Percentiles rank a stretch among this genome's conserved stretches.
Conservation (phyloP, 2,113 vertebrate species). For the Oncorhynchus masou region DNA sequence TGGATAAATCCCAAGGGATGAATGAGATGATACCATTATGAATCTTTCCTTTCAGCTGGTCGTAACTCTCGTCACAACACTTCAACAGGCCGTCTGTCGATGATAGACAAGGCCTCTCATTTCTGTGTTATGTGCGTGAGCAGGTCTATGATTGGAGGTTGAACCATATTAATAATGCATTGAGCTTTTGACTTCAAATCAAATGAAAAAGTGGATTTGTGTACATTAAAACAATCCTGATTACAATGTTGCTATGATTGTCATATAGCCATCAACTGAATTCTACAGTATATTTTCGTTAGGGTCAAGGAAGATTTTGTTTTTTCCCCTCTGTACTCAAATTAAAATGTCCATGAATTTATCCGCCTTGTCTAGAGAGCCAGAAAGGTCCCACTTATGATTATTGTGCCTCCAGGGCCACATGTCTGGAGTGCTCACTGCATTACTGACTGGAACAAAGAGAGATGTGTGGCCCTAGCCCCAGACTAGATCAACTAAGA, state of each 20-base stretch:
- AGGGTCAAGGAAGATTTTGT: constrained; percentile 23
- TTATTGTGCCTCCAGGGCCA: constrained; percentile 13
- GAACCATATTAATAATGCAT: not conserved
- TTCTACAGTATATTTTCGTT: not conserved
- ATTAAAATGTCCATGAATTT: constrained; percentile 58
- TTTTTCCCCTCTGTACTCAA: constrained; percentile 38
- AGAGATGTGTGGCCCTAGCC: constrained; percentile 54
- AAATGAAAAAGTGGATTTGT: not conserved
- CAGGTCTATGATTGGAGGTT: not conserved
- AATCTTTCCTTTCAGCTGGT: constrained; percentile 42
- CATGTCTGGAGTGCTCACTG: constrained; percentile 43
- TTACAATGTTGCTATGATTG: not conserved
- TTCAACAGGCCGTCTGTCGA: constrained; percentile 28
- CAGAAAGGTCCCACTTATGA: constrained; percentile 38
- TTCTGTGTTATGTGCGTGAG: not conserved
- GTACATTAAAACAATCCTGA: not conserved
- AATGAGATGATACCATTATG: not conserved
- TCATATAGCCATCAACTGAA: not conserved
- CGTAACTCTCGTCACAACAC: constrained; percentile 35
- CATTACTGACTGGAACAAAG: constrained; percentile 60
- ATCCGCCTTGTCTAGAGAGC: constrained; percentile 41
- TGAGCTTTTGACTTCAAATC: not conserved
- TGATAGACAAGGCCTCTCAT: constrained; percentile 36
- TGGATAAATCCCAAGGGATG: constrained; percentile 27
- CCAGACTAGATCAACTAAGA: constrained; percentile 65